Base-by-base conservation (phyloP, 2,888 invertebrate species). In the Bhutanitis thaidina region DNA sequence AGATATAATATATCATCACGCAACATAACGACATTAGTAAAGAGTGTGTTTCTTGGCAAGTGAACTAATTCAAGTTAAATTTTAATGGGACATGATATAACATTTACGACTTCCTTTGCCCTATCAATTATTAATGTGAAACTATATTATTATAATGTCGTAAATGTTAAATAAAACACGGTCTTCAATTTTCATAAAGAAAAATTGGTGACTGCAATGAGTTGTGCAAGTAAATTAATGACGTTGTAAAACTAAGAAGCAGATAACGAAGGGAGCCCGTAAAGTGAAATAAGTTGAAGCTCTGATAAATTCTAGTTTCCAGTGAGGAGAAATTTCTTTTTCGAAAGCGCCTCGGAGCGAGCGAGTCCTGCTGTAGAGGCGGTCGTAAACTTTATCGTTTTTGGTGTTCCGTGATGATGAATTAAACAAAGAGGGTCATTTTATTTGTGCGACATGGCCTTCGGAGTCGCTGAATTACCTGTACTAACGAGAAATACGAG, bases 331-430 rank as follows among this genome's bases (percentile, higher is more conserved):
- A 77, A 77, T 77, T 75, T 79, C 71, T 74, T 74, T 80, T 81
- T 80, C 71, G 77, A 82, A 81, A 83, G 82, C 71, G 72, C 65
- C 64, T 65, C 67, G 76, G 74, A 71, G 74, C 75, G 75, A 68
- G 72, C 77, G 77, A n/a, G n/a, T 78, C 79, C 77, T 79, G 79
- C 74, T 74, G 73, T 80, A 74, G 71, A 70, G 72, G 68, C 72
- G 66, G 72, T 81, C 84, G 79, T 82, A 82, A 83, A 83, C 62
- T 80, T 83, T 82, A 84, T 79, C 74, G 78, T 71, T 76, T 77
- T 78, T 72, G 76, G 74, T 72, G 80, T 73, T 77, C 74, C 73
- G 71, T 67, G 69, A 71, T 67, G 73, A 55, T 51, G 54, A 61
- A 61, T 61, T 62, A 62, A 63, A 60, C 54, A 55, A 56, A 58